Percentiles rank a stretch among this genome's conserved stretches.
Conservation (phyloP, 2,797 vertebrate species). For the Phalloptychus januarius region DNA sequence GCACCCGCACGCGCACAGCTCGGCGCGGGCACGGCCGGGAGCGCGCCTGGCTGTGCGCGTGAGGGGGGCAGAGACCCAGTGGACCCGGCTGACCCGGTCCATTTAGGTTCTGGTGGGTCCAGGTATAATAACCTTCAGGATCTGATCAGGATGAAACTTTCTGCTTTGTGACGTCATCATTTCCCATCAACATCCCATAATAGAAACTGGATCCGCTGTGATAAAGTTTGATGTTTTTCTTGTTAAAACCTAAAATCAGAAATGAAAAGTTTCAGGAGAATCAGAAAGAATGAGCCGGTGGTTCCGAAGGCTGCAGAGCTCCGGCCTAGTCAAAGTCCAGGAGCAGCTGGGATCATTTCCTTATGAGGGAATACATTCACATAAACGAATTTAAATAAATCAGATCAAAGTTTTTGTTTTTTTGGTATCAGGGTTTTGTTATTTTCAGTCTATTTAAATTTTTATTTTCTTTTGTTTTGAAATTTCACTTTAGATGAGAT, state of each 20-base stretch:
- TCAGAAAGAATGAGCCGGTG: not conserved
- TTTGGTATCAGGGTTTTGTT: no score
- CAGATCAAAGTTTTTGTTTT: no score
- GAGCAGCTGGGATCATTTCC: not conserved
- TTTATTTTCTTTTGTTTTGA: no score
- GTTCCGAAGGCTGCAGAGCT: not conserved
- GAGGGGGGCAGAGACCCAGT: not conserved
- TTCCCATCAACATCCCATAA: not conserved
- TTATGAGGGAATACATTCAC: no score
- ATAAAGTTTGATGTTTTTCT: no score
- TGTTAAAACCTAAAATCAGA: no score
- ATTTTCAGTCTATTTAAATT: no score
- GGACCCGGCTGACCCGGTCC: not conserved
- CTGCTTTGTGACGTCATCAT: not conserved
- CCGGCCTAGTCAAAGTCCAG: not conserved
- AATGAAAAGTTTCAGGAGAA: not conserved
- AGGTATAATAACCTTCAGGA: not conserved
- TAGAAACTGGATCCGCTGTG: not conserved
- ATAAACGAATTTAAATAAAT: no score
- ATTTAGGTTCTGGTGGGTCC: not conserved
- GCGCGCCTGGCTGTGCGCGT: slow-evolving; percentile 2
- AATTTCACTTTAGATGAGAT: no score
- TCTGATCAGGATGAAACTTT: not conserved
- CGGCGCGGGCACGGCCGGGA: slow-evolving; percentile 8
- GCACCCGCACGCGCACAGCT: slow-evolving; percentile 30